These are phyloP conservation scores for Halichoeres trimaculatus DNA, from an alignment of 2,113 vertebrate genomes.

Conservation along the genomic window DNA sequence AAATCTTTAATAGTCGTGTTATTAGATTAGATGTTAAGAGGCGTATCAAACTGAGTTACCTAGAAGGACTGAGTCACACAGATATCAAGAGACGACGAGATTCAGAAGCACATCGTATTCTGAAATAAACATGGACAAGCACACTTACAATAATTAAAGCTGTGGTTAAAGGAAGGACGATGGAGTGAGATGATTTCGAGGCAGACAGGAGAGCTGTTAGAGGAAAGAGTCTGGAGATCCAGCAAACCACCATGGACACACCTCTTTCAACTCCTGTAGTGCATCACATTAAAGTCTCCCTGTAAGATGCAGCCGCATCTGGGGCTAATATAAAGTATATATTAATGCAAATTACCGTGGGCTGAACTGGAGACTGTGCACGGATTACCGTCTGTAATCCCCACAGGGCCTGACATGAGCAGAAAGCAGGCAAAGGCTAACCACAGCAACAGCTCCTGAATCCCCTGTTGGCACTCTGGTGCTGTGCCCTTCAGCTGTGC, in stretches of 20 bases:
- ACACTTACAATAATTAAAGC: conserved; percentile 12
- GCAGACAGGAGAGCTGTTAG: background rate
- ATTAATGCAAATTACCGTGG: conserved; percentile 70
- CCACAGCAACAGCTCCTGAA: conserved; percentile 53
- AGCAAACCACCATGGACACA: conserved; percentile 28
- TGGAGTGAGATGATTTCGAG: background rate
- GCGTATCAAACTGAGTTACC: background rate
- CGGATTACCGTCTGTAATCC: conserved; percentile 44
- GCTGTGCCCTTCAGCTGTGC: conserved; percentile 51
- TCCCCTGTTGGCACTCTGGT: conserved; percentile 22
- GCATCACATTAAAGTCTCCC: conserved; percentile 54
- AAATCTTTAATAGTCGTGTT: no score
- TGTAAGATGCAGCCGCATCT: conserved; percentile 32
- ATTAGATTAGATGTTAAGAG: no score
- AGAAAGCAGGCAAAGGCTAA: conserved; percentile 52
- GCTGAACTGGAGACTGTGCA: conserved; percentile 43
- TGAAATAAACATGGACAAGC: background rate
- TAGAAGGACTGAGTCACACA: background rate
- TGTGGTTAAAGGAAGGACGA: background rate
- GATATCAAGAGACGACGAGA: background rate
- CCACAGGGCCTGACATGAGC: conserved; percentile 32
- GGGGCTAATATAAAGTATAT: conserved; percentile 63
- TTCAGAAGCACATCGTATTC: background rate
- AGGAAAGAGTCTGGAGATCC: conserved; percentile 18
- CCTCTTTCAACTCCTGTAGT: conserved; percentile 31